phyloP scores from a whole-genome alignment of 1,140 invertebrate species.

The Drosophila mojavensis region DNA sequence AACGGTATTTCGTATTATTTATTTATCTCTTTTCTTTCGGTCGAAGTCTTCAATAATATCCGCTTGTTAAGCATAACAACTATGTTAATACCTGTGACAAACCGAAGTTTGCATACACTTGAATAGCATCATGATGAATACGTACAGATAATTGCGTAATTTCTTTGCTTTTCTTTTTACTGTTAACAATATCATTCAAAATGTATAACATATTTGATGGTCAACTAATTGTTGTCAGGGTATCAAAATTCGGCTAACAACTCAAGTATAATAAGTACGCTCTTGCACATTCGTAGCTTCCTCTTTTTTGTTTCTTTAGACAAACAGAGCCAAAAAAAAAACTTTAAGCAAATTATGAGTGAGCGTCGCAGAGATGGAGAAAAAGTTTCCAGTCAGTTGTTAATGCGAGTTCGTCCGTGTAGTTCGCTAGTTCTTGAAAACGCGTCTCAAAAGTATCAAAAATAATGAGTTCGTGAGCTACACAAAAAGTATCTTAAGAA shows the following conservation, averaged over 20 bases:
- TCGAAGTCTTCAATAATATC: conserved; percentile 50
- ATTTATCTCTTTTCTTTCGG: conserved; percentile 20
- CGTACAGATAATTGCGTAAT: too few relatives aligned
- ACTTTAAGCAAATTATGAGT: conserved; percentile 2
- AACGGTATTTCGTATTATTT: conserved; percentile 32
- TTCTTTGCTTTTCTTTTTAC: too few relatives aligned
- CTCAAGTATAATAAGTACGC: conserved; percentile 37
- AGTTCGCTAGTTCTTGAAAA: conserved; percentile 15
- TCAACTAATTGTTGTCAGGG: neutral
- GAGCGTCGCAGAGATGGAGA: neutral
- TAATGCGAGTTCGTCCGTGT: conserved; percentile 19
- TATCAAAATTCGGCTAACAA: neutral
- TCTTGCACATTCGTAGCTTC: conserved; percentile 66
- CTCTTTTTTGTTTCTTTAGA: neutral
- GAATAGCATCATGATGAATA: too few relatives aligned
- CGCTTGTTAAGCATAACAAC: conserved; percentile 61
- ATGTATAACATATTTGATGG: too few relatives aligned
- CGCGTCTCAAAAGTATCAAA: neutral
- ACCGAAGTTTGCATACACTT: neutral
- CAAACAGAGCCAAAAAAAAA: conserved; percentile 7
- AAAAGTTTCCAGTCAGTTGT: conserved; percentile 46
- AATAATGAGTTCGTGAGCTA: conserved; percentile 19
- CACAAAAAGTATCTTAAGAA: conserved; percentile 2
- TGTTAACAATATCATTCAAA: too few relatives aligned
- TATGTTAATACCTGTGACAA: neutral